Base-by-base conservation (phyloP, 2,113 vertebrate species). In the Amblyopsis rosae region DNA sequence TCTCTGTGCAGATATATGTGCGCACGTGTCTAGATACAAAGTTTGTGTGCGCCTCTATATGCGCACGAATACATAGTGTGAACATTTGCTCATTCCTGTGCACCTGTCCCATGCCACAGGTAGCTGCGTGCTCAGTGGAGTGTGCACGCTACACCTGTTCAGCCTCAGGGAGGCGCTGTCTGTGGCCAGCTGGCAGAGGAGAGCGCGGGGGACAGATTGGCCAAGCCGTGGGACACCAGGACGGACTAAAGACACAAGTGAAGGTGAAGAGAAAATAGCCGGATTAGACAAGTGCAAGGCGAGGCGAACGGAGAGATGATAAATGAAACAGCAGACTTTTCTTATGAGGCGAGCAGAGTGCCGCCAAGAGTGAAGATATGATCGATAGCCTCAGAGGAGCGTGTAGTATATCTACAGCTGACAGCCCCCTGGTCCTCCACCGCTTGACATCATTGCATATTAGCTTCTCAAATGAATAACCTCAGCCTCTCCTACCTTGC, bases 121-220 rank as follows among this genome's bases (percentile, higher is more conserved):
- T 91, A 87, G 67, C 76, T 17, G 59, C 55, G 75, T 88, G 86
- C 78, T 84, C 85, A 88, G 77, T 82, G 79, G 78, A 83, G 83
- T 88, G 90, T 90, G 59, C 58, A 70, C 64, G 72, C 76, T 86
- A 88, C 90, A 91, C 91, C 91, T 92, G 91, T 88, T 64, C 78
- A 82, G 74, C 84, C 81, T 87, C 82, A 11, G 88, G 91, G 89
- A 86, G 85, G 84, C 86, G 77, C 84, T 83, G 77, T 76, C 60
- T 41, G 0, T 11, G 69, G 90, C 91, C 91, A 92, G 88, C 87
- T 91, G 91, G 89, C 90, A 87, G 46, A 73, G 67, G 56, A 9
- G 64, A 53, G 62, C 51, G 83, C 68, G 75, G 49, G 26, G 83
- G 86, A 90, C 90, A 91, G 91, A 90, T 91, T 89, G 91, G 82